Conservation (phyloP, 1,140 invertebrate genomes). For the Drosophila oshimai region DNA sequence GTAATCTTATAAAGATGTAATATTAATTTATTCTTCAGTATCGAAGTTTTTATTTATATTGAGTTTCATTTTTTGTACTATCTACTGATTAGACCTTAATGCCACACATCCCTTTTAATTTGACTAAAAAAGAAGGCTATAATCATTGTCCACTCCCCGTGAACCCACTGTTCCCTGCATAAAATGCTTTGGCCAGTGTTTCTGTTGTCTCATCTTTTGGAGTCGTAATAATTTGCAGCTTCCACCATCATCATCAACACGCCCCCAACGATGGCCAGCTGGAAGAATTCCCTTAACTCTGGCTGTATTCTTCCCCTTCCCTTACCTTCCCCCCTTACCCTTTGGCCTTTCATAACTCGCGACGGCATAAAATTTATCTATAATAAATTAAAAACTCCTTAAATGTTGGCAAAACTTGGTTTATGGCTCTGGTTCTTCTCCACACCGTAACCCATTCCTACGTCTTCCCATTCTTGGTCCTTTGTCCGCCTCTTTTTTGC, state of each 20-base stretch:
- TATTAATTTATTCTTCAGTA: too few relatives aligned
- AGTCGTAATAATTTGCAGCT: conserved; percentile 64
- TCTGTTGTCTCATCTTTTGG: not conserved
- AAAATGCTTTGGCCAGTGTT: not conserved
- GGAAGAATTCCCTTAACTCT: conserved; percentile 11
- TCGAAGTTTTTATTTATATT: too few relatives aligned
- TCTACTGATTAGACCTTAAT: too few relatives aligned
- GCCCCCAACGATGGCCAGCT: conserved; percentile 45
- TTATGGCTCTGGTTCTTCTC: conserved; percentile 25
- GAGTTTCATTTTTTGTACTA: too few relatives aligned
- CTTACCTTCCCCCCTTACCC: not conserved
- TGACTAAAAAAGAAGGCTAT: too few relatives aligned
- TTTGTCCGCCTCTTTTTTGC: conserved; percentile 37
- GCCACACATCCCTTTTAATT: not conserved
- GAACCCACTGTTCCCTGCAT: conserved; percentile 22
- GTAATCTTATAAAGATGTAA: too few relatives aligned
- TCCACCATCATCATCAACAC: conserved; percentile 67
- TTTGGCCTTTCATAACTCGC: conserved; percentile 21
- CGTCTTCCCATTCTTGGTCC: not conserved
- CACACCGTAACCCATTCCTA: not conserved
- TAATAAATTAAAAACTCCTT: conserved; percentile 82
- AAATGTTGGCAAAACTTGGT: conserved; percentile 67
- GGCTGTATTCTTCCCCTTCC: not conserved
- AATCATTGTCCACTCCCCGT: not conserved
- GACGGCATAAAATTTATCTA: conserved; percentile 71